Base-by-base conservation (phyloP, 2,797 vertebrate genomes). In the Dendrocincla fuliginosa region DNA sequence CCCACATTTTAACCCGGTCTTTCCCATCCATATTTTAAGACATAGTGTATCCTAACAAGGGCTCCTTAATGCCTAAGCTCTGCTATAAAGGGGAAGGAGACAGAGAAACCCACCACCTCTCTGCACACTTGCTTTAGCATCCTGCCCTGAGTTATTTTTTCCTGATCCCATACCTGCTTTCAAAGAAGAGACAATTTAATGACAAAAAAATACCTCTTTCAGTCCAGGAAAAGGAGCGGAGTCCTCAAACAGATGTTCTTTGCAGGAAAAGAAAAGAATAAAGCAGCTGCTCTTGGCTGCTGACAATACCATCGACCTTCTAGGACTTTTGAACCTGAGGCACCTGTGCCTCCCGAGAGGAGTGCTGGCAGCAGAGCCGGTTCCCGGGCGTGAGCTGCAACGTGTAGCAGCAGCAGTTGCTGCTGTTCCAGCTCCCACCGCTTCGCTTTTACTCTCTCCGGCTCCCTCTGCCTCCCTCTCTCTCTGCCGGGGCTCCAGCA, bases 361-460 rank as follows among this genome's bases (percentile, higher is more conserved):
- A 0, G 11, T 70, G 70, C 92, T 74, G 87, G 73, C 78, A 81
- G 56, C 44, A 3, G 78, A 93, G 87, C 55, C 2, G 28, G 16
- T 11, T 94, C 56, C 60, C 7, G 4, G 53, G 90, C 93, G 75
- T 5, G 32, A 92, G 82, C 88, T 87, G 73, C 27, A 47, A 63
- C 0, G 57, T 68, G 79, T 10, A 84, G 83, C 61, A 63, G 93
- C 67, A 94, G 93, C 95, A 75, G 47, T 2, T 61, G 70, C 90
- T 96, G 97, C 90, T 95, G 91, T 95, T 96, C 93, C 96, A 95
- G 94, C 92, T 95, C 93, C 90, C 77, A 90, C 89, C 84, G 37
- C 94, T 79, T 96, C 18, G 37, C 60, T 91, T 95, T 89, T 91
- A 80, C 69, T 74, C 70, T 93, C 92, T 82, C 87, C 82, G 64